Evolutionary conservation across 2,113 vertebrate species (phyloP).

Genomic region (Trogon melanurus): DNA sequence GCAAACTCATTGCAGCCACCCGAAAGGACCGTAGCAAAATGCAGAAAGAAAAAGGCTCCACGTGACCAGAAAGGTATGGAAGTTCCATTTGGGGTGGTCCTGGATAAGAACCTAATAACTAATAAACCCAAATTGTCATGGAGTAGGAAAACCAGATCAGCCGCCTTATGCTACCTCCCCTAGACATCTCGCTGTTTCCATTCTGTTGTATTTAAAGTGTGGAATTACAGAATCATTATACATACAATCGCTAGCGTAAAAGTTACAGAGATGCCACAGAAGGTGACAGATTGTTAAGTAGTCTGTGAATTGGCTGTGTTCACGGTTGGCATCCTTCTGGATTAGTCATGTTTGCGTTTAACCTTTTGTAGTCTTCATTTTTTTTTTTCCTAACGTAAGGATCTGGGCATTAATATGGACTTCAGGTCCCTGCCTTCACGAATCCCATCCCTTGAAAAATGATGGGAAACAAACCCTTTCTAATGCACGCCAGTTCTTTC

Average conservation of each 20-base stretch:
- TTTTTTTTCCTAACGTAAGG: not conserved
- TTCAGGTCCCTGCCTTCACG: not conserved
- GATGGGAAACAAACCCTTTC: not conserved
- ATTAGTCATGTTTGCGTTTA: not conserved
- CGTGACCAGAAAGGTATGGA: not conserved
- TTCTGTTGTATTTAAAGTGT: not conserved
- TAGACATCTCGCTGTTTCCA: not conserved
- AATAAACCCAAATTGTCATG: not conserved
- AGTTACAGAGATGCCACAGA: not conserved
- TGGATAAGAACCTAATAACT: not conserved
- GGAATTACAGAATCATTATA: not conserved
- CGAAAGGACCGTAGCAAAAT: not conserved
- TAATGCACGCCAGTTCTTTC: not conserved
- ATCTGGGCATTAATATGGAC: not conserved
- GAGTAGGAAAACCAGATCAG: not conserved
- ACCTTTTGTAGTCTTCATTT: not conserved
- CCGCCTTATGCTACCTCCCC: not conserved
- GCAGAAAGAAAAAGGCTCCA: not conserved
- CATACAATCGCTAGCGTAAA: not conserved
- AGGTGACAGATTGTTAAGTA: not conserved
- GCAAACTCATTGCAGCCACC: rapidly evolving
- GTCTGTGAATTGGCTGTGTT: not conserved
- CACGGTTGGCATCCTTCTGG: not conserved
- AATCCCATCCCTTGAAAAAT: not conserved
- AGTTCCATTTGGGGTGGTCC: not conserved